Base-by-base conservation (phyloP, 2,888 invertebrate genomes). In the Acronicta leporina region DNA sequence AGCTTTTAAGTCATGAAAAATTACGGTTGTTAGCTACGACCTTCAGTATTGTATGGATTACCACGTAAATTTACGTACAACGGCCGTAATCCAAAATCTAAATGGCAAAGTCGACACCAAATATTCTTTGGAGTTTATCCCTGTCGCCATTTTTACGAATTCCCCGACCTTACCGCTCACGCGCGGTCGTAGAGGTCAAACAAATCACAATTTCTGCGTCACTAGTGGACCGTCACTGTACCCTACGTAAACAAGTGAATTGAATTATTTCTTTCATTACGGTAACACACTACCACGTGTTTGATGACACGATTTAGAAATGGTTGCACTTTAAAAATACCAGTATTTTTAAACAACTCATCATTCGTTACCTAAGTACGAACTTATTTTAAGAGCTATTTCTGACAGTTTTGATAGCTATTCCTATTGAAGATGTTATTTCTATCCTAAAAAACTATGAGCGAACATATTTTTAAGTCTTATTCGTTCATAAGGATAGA, bases 121-220 rank as follows among this genome's bases (percentile, higher is more conserved):
- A 54, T 49, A 55, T 60, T 47, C 42, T 49, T 48, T 25, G 13
- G 40, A 40, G 30, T 42, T 55, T 68, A 66, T 71, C 58, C 69
- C 41, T 15, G 27, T 7, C 20, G 50, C 27, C 35, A 56, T 56
- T 75, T 69, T 71, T 79, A 68, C 44, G 50, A 53, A 51, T 50
- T 55, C 48, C 45, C 44, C 75, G 75, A 77, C 73, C 71, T 79
- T 80, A 63, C 13, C 44, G 25, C 30, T 48, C 42, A 13, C 56
- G 35, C 11, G 16, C 38, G 65, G 63, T 65, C 56, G 16, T 50
- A 50, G 46, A 67, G 67, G 71, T 70, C 68, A 63, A 51, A 65
- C 44, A 64, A 65, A 66, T 62, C 59, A 48, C 68, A 50, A 53
- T 54, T 13, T 66, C 16, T 43, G 45, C 48, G 51, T 43, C 56